Percentiles rank a stretch among this genome's conserved stretches.
These are phyloP conservation scores for Caenorhabditis zanzibari DNA, from an alignment of 2,888 invertebrate genomes.

Conservation along the genomic window DNA sequence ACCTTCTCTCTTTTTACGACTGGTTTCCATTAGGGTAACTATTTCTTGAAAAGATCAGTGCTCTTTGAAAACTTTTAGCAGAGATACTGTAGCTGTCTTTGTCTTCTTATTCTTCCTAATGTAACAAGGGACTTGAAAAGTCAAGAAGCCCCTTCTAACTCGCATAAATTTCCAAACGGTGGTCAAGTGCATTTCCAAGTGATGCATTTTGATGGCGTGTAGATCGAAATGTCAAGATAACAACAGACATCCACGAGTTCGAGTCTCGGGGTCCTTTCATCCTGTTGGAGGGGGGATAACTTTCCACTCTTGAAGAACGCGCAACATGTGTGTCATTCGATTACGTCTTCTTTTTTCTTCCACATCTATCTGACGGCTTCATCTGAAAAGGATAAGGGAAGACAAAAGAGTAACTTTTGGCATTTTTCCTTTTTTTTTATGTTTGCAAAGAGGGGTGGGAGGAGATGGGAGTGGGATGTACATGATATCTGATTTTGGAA, in stretches of 20 bases:
- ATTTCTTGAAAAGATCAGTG: slow-evolving; percentile 17
- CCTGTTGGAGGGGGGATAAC: slow-evolving; percentile 6
- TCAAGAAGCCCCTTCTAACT: background rate
- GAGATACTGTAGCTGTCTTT: background rate
- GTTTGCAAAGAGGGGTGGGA: slow-evolving; percentile 10
- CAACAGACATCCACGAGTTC: slow-evolving; percentile 19
- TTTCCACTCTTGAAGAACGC: slow-evolving; percentile 29
- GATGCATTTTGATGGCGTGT: slow-evolving; percentile 32
- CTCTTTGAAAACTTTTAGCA: slow-evolving; percentile 4
- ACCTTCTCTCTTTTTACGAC: slow-evolving; percentile 18
- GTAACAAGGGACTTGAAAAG: slow-evolving; percentile 4
- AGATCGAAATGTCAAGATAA: slow-evolving; percentile 50
- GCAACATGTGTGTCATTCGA: slow-evolving; percentile 61
- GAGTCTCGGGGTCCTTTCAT: background rate
- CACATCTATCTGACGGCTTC: slow-evolving; percentile 50
- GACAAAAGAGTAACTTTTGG: slow-evolving; percentile 54
- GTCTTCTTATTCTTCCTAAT: background rate
- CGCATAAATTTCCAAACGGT: slow-evolving; percentile 36
- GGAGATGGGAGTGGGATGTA: slow-evolving; percentile 3
- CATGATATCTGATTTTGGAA: slow-evolving; percentile 41
- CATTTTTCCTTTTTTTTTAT: slow-evolving; percentile 30
- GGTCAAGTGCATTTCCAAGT: slow-evolving; percentile 55
- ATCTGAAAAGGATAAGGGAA: slow-evolving; percentile 32
- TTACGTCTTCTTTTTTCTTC: slow-evolving; percentile 19
- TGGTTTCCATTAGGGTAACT: slow-evolving; percentile 10